These are phyloP conservation scores for Cantharis rufa DNA, from an alignment of 2,888 invertebrate species.

Conservation along the genomic window DNA sequence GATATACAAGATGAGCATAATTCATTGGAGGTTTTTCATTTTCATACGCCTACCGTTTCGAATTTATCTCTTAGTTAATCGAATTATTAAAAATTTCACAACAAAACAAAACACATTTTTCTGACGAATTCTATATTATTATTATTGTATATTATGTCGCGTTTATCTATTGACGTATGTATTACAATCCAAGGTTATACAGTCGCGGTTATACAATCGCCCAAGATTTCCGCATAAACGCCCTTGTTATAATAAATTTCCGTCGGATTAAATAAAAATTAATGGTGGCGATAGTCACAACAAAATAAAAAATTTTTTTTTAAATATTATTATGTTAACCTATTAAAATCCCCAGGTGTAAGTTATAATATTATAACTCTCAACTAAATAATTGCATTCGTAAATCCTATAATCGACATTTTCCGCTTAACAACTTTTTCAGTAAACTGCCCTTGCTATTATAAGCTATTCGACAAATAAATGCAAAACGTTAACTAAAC, in stretches of 20 bases:
- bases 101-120: not conserved
- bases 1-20: no score
- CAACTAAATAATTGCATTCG: not conserved
- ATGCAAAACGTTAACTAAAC: not conserved
- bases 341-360: not conserved
- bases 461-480: not conserved
- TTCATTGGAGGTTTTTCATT: not conserved
- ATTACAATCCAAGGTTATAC: not conserved
- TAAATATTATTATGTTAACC: not conserved
- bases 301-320: not conserved
- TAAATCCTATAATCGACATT: not conserved
- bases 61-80: not conserved
- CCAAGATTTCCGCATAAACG: slow-evolving; percentile 12
- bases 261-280: not conserved
- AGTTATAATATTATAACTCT: not conserved
- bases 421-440: not conserved
- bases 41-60: not conserved
- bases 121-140: not conserved
- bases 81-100: not conserved
- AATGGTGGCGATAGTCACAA: not conserved
- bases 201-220: slow-evolving; percentile 1
- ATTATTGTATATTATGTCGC: not conserved
- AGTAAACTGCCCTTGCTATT: not conserved
- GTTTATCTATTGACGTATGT: slow-evolving; percentile 3
- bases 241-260: slow-evolving; percentile 7